Evolutionary conservation across 2,888 invertebrate genomes (phyloP), one percentile per base, ranked within the genome.

Genomic region (Malthinus seriepunctatus): DNA sequence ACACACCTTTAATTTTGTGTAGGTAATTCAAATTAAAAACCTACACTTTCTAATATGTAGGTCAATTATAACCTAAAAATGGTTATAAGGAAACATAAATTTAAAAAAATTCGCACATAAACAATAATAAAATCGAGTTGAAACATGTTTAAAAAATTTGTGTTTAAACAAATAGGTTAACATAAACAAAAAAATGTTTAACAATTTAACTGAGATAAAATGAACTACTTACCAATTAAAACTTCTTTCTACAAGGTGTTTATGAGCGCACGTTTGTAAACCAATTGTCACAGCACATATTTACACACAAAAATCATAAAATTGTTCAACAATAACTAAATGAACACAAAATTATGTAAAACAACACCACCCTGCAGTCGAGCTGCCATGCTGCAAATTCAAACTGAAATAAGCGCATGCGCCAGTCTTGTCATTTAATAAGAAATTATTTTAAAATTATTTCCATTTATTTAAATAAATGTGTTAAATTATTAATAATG

Each of bases 341-440:
- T 23, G 48, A 56, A 55, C 60, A 57, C 52, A 56, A 63, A 62
- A 63, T 56, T 60, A 56, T 60, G 56, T 55, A 60, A 60, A 56
- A 58, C 63, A 55, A 73, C 74, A 75, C 73, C 75, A 76, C 76
- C 76, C 76, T 69, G 69, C 69, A 70, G 68, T 67, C 68, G 63
- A 65, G 69, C 75, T 71, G 70, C 74, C 74, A 73, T 75, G 75
- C 75, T 73, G 71, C 73, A 71, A 72, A 72, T 61, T 73, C 71
- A 72, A 72, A 73, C 74, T 74, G 69, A 71, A 70, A 54, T 63
- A 66, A 65, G 69, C 75, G 75, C 76, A 69, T 73, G 76, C 73
- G 75, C 70, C 60, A 68, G 5, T 23, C 23, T 23, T 23, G 35
- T 45, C 56, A 8, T 12, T 11, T 12, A 15, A 23, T 5, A n/a